phyloP scores from a whole-genome alignment of 2,113 vertebrate species.

The Scolopax mira region DNA sequence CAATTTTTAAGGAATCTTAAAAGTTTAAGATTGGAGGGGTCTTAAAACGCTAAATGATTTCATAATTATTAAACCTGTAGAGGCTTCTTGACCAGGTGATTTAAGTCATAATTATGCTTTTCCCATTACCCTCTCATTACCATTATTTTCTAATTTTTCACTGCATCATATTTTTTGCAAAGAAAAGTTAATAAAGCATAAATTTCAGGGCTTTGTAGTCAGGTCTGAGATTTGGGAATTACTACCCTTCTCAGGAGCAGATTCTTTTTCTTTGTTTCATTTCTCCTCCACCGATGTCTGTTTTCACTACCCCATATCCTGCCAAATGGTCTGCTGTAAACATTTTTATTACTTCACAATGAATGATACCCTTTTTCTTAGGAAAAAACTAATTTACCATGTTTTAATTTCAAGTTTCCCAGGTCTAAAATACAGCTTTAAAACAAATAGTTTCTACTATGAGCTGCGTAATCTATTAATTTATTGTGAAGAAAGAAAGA shows the following conservation, averaged over 20 bases:
- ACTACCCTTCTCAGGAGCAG: background rate
- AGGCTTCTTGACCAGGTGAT: background rate
- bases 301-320: background rate
- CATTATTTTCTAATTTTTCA: background rate
- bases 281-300: background rate
- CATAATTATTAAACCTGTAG: background rate
- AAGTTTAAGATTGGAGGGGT: background rate
- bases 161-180: background rate
- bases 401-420: background rate
- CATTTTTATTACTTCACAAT: background rate
- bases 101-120: background rate
- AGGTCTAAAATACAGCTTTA: background rate
- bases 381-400: background rate
- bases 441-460: background rate
- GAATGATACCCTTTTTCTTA: background rate
- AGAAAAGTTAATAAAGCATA: background rate
- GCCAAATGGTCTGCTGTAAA: background rate
- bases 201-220: background rate
- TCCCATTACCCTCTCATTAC: background rate
- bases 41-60: background rate
- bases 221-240: background rate
- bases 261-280: background rate
- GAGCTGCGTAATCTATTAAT: background rate
- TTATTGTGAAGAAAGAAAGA: background rate
- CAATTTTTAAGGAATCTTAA: background rate